Base-by-base conservation (phyloP, 2,888 invertebrate species). In the Eretmocerus hayati region DNA sequence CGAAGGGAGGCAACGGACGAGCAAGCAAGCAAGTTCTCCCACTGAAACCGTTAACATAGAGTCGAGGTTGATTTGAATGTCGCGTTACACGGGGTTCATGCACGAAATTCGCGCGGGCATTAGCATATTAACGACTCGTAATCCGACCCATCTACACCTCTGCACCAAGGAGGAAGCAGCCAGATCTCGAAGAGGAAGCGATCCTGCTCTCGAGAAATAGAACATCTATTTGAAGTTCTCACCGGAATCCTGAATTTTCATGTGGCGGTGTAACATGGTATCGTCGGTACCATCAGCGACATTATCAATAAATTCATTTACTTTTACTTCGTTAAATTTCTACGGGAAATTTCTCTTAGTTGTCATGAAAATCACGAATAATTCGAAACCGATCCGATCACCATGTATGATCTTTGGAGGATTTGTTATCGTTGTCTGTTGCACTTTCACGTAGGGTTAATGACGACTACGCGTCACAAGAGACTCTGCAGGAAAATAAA, bases 81-180 rank as follows among this genome's bases (percentile, higher is more conserved):
- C 45, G 35, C 32, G 46, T 46, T 35, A 1, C 36, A 9, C 33
- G n/a, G 15, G 41, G 26, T 18, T 40, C 35, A 19, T 22, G 35
- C 46, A 19, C 49, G 43, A 43, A 50, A 50, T 46, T 40, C 37
- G n/a, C n/a, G n/a, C 39, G 37, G 37, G 38, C 36, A 51, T 51
- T 51, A 42, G 44, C 44, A 48, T 51, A 44, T 37, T 47, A 47
- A 51, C 46, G 32, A 46, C 40, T n/a, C n/a, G 42, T 30, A 42
- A 37, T 39, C 38, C 39, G 43, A 43, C 39, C 32, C 13, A 47
- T 42, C 30, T 41, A 35, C 33, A 31, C n/a, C 35, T 2, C 8
- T 35, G 16, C 16, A 22, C 30, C 20, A 9, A 6, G 20, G 18
- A 35, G 20, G 30, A 30, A 20, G 11, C 22, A 37, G 20, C 21